Conservation (phyloP, 37 sponge, comb jelly and placozoan genomes). For the Cladorhizidae sp. region DNA sequence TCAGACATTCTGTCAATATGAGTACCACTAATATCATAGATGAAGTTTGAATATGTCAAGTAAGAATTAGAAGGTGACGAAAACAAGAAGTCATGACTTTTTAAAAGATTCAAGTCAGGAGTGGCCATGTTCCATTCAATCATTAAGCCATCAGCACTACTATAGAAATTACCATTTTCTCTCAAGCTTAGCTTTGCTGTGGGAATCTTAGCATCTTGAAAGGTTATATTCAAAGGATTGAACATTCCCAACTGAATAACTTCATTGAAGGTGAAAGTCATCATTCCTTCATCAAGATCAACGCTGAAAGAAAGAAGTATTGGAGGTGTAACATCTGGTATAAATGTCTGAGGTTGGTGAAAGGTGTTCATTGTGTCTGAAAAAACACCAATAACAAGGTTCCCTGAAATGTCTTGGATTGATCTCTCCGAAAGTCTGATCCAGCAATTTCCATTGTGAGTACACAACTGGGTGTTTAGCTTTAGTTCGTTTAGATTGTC, state of each 20-base stretch:
- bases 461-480: constrained; percentile 72
- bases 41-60: constrained; percentile 43
- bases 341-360: constrained; percentile 36
- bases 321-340: constrained; percentile 72
- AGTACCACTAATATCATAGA: constrained; percentile 65
- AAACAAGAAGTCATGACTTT: constrained; percentile 54
- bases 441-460: constrained; percentile 72
- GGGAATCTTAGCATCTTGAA: constrained; percentile 50
- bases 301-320: constrained; percentile 44
- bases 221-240: constrained; percentile 59
- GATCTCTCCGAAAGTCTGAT: constrained; percentile 55
- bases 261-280: constrained; percentile 87
- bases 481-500: constrained; percentile 76
- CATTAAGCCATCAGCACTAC: constrained; percentile 58
- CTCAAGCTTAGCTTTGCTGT: constrained; percentile 26
- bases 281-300: constrained; percentile 66
- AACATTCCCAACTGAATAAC: constrained; percentile 58
- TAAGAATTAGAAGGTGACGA: constrained; percentile 39
- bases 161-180: constrained; percentile 28
- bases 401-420: constrained; percentile 66
- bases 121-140: constrained; percentile 54
- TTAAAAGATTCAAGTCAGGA: constrained; percentile 70
- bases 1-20: constrained; percentile 25
- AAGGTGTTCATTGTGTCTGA: constrained; percentile 41
- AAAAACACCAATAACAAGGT: constrained; percentile 57